phyloP scores from a whole-genome alignment of 1,140 invertebrate genomes.

The Trialeurodes vaporariorum region DNA sequence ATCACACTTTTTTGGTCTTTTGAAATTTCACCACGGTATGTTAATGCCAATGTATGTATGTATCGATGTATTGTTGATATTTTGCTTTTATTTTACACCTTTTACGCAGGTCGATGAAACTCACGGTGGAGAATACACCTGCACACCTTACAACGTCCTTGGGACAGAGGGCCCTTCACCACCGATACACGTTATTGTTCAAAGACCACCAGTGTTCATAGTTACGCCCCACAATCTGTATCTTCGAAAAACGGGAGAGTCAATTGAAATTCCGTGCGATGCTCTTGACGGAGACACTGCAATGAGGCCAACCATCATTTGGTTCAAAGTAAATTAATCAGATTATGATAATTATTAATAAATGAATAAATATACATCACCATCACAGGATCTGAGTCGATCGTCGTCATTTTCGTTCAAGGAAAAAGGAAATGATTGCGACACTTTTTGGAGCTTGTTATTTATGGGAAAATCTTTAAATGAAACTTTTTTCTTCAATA shows the following conservation, averaged over 20 bases:
- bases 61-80: not conserved
- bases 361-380: not conserved
- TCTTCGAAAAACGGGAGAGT: slow-evolving; percentile 66
- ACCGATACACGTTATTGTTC: slow-evolving; percentile 77
- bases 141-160: slow-evolving; percentile 81
- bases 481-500: too few relatives aligned
- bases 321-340: slow-evolving; percentile 68
- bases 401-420: not conserved
- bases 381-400: not conserved
- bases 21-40: slow-evolving; percentile 19
- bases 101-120: slow-evolving; percentile 59
- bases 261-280: slow-evolving; percentile 70
- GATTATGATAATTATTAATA: too few relatives aligned
- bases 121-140: slow-evolving; percentile 71
- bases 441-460: not conserved
- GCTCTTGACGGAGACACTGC: slow-evolving; percentile 57
- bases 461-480: not conserved
- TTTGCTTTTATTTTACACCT: too few relatives aligned
- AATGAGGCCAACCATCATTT: slow-evolving; percentile 64
- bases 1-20: too few relatives aligned
- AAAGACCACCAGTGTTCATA: slow-evolving; percentile 66
- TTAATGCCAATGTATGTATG: not conserved
- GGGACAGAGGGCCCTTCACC: slow-evolving; percentile 75
- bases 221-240: slow-evolving; percentile 66
- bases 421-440: not conserved